Evolutionary conservation across 2,797 vertebrate species (phyloP), one percentile per base, ranked within the genome.

Genomic region (Oreochromis mossambicus): DNA sequence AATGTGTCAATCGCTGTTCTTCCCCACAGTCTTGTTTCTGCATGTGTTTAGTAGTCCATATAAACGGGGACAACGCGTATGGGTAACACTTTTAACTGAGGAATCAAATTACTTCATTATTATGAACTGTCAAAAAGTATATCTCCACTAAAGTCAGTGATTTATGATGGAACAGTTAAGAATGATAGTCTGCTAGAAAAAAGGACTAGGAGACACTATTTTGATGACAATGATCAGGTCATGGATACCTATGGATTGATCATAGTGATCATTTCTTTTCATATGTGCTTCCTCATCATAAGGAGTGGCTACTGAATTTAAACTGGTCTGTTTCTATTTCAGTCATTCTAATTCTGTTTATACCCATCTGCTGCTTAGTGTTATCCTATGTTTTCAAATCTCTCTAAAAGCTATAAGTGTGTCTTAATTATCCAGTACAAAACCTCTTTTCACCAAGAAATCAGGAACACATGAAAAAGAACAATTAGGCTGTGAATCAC

Each of bases 61-160:
- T 43, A 68, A 68, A 43, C 0, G 1, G 36, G 12, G 36, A 68
- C 12, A 41, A 24, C 63, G 8, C 5, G 6, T 21, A 21, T 14
- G 4, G 19, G 61, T 66, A 38, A 21, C 36, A 68, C 12, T 68
- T 63, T n/a, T 63, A 21, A 66, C n/a, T 41, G 12, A 21, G 19
- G 0, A 66, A 41, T 66, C 10, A 21, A 41, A 21, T 38, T 4
- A 41, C n/a, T 66, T 41, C n/a, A 66, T 38, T 21, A 66, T 21
- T 38, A 5, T 66, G 61, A 66, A 66, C 6, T 66, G 32, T 21
- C 4, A 38, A 21, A 36, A 63, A 21, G 34, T 66, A 1, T n/a
- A 66, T 38, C 11, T 38, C 61, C 61, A 5, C 0, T 21, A 13
- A 41, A n/a, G 1, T 0, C 32, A 21, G 19, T 21, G 11, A 66